These are phyloP conservation scores for Alviniconcha marisindica DNA, from an alignment of 1,140 invertebrate species.

Conservation along the genomic window DNA sequence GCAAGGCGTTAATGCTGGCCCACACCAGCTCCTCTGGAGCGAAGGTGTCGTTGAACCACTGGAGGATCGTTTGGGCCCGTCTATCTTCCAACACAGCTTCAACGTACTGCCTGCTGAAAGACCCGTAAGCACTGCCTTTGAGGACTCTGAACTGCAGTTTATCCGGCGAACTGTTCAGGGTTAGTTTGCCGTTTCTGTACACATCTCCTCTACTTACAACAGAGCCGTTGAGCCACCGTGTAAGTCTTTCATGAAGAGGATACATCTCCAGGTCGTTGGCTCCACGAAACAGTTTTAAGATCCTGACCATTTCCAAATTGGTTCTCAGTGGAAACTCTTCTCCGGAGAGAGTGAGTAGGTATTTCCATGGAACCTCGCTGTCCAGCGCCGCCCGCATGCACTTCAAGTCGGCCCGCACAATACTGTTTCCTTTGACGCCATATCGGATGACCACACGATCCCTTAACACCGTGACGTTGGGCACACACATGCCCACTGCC, in stretches of 20 bases:
- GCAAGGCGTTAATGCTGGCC: slow-evolving; percentile 56
- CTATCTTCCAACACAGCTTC: slow-evolving; percentile 52
- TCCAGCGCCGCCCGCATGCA: slow-evolving; percentile 41
- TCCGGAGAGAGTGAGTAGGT: slow-evolving; percentile 69
- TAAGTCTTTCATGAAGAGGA: not conserved
- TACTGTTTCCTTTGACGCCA: no score
- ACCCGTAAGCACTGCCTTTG: slow-evolving; percentile 60
- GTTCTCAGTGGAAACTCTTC: slow-evolving; percentile 71
- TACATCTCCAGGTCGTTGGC: not conserved
- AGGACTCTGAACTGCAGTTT: slow-evolving; percentile 4
- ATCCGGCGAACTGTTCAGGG: not conserved
- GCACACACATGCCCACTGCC: no score
- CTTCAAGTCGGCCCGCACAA: slow-evolving; percentile 55
- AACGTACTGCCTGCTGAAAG: slow-evolving; percentile 56
- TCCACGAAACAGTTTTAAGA: not conserved
- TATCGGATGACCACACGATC: no score
- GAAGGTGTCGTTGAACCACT: slow-evolving; percentile 59
- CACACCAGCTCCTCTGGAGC: slow-evolving; percentile 62
- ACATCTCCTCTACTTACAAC: not conserved
- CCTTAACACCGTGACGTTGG: no score
- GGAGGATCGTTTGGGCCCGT: slow-evolving; percentile 48
- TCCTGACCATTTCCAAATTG: slow-evolving; percentile 63
- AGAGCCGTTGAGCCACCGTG: no score
- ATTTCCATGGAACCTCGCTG: slow-evolving; percentile 60
- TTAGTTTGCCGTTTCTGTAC: not conserved